Conservation (phyloP, 2,888 invertebrate genomes). For the Sarcophaga carnaria region DNA sequence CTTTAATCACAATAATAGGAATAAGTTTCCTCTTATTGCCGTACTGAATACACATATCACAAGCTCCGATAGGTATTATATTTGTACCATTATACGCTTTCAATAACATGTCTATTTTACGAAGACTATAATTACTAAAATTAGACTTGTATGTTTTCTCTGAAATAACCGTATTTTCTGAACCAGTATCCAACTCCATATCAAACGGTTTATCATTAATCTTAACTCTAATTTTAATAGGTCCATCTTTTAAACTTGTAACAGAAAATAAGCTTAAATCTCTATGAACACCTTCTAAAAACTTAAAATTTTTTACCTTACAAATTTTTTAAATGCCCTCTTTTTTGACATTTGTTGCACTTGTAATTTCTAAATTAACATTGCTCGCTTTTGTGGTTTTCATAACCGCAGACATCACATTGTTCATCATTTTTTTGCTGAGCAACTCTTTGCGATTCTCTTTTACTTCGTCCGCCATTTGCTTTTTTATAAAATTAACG, state of each 20-base stretch:
- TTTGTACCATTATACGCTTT: too few species aligned
- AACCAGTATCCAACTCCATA: slow-evolving; percentile 43
- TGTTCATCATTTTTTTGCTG: background rate
- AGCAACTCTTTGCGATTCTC: too few species aligned
- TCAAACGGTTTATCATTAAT: slow-evolving; percentile 52
- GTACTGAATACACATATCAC: too few species aligned
- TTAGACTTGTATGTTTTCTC: too few species aligned
- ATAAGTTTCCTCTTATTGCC: too few species aligned
- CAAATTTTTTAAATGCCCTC: slow-evolving; percentile 67
- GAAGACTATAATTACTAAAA: too few species aligned
- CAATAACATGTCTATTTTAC: too few species aligned
- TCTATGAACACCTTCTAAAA: slow-evolving; percentile 42
- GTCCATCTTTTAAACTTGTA: slow-evolving; percentile 3
- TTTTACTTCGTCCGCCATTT: too few species aligned
- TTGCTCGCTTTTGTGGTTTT: slow-evolving; percentile 51
- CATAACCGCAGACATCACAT: slow-evolving; percentile 51
- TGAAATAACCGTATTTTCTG: too few species aligned
- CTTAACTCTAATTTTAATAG: slow-evolving; percentile 36
- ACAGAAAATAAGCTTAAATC: slow-evolving; percentile 51
- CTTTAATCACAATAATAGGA: too few species aligned
- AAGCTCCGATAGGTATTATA: too few species aligned
- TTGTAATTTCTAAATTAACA: slow-evolving; percentile 60
- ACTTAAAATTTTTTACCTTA: slow-evolving; percentile 48
- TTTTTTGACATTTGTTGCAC: slow-evolving; percentile 59
- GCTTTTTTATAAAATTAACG: too few species aligned